A percentile compares a stretch with the other conserved stretches of the same genome.
Evolutionary conservation across 2,113 vertebrate species (phyloP).

Genomic region (Bothrops jararaca): DNA sequence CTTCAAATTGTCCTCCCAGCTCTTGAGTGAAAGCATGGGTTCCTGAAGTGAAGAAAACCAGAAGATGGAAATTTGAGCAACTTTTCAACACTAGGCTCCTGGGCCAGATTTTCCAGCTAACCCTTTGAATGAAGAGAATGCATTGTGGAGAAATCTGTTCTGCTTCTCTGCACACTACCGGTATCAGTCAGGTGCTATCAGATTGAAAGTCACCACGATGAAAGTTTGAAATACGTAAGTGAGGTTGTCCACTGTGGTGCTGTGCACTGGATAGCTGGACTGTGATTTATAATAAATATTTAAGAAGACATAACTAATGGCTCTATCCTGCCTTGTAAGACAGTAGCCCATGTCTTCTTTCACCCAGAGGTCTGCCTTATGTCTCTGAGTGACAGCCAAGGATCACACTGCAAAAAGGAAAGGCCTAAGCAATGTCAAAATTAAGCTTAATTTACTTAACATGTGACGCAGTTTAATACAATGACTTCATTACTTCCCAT

Average conservation of each 20-base stretch:
- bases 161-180: slow-evolving; percentile 38
- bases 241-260: not conserved
- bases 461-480: not conserved
- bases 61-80: slow-evolving; percentile 15
- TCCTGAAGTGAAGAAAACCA: slow-evolving; percentile 18
- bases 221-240: not conserved
- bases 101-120: slow-evolving; percentile 55
- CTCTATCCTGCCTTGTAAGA: not conserved
- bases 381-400: not conserved
- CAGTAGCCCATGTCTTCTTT: not conserved
- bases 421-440: not conserved
- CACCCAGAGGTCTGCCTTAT: not conserved
- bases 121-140: slow-evolving; percentile 15
- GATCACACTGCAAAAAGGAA: not conserved
- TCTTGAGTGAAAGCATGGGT: slow-evolving; percentile 17
- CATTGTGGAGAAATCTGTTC: slow-evolving; percentile 39
- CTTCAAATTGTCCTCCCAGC: not conserved
- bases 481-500: not conserved
- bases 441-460: not conserved
- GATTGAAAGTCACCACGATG: not conserved
- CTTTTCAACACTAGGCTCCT: slow-evolving; percentile 24
- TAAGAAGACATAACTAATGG: not conserved
- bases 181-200: slow-evolving; percentile 1
- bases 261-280: not conserved
- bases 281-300: not conserved